These are phyloP conservation scores for Coccyzus lansbergi DNA, from an alignment of 2,797 vertebrate species.

Conservation along the genomic window DNA sequence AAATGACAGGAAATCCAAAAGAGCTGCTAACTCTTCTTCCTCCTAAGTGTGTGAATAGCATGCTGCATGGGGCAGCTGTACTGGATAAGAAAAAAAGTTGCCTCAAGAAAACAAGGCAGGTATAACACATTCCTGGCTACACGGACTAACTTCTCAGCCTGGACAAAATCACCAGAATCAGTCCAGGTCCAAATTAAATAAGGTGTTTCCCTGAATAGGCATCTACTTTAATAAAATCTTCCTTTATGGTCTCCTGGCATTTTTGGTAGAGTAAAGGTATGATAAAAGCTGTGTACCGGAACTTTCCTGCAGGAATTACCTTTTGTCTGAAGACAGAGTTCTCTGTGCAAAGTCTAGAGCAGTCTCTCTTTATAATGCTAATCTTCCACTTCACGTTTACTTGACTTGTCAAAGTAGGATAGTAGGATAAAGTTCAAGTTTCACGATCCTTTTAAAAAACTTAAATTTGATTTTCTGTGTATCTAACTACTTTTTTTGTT, in stretches of 20 bases:
- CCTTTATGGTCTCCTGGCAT: rapidly evolving
- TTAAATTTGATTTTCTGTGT: background rate
- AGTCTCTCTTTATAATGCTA: background rate
- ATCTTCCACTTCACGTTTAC: rapidly evolving
- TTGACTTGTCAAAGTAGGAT: background rate
- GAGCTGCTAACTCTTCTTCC: background rate
- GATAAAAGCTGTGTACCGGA: background rate
- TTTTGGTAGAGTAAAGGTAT: background rate
- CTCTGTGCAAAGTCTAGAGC: background rate
- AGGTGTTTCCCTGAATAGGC: background rate
- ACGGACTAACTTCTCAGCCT: background rate
- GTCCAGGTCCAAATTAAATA: background rate
- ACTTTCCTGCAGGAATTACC: background rate
- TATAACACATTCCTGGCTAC: background rate
- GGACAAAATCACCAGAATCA: background rate
- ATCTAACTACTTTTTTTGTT: background rate
- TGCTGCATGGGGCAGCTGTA: background rate
- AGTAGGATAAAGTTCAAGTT: background rate
- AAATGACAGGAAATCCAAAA: background rate
- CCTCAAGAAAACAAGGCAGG: background rate
- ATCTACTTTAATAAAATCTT: background rate
- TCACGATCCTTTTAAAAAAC: background rate
- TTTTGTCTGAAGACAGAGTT: background rate
- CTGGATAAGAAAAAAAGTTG: rapidly evolving
- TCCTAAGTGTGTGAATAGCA: background rate